Percentiles rank a stretch among this genome's conserved stretches.
Conservation (phyloP, 2,888 invertebrate genomes). For the Scaptomyza flava region DNA sequence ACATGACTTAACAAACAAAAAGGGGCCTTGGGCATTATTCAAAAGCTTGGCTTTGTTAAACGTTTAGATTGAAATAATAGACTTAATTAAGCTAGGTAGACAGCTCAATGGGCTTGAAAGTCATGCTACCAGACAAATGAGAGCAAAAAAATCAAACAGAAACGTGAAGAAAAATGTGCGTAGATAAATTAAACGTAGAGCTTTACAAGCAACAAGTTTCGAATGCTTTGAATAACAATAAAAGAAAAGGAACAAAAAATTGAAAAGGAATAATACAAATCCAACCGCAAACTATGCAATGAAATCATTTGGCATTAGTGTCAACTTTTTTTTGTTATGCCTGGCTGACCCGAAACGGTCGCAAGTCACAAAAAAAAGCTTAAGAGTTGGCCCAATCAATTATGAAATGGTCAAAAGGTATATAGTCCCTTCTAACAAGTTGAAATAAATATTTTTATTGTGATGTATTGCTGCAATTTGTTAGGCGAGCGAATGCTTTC, state of each 20-base stretch:
- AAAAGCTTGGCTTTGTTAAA: constrained; percentile 54
- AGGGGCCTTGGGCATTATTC: constrained; percentile 16
- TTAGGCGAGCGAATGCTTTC: constrained; percentile 60
- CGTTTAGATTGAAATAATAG: constrained; percentile 75
- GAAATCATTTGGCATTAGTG: constrained; percentile 78
- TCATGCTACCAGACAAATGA: constrained; percentile 28
- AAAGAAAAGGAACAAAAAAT: constrained; percentile 21
- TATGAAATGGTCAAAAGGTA: constrained; percentile 67
- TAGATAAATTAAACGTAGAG: constrained; percentile 62
- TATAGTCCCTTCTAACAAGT: constrained; percentile 33
- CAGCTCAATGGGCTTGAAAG: constrained; percentile 70
- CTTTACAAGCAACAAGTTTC: constrained; percentile 66
- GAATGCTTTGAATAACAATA: constrained; percentile 42
- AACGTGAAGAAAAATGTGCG: constrained; percentile 40
- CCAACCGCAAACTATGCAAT: constrained; percentile 60
- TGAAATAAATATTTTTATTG: constrained; percentile 36
- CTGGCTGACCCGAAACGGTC: constrained; percentile 51
- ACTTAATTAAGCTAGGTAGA: constrained; percentile 76
- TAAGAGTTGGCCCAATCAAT: constrained; percentile 64
- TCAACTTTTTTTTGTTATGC: constrained; percentile 50
- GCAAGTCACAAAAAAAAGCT: constrained; percentile 45
- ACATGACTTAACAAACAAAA: constrained; percentile 48
- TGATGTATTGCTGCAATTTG: constrained; percentile 75
- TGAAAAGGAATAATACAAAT: constrained; percentile 46
- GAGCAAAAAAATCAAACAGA: constrained; percentile 3